Evolutionary conservation across 2,797 vertebrate species (phyloP).

Genomic region (Sebastes hubbsi): DNA sequence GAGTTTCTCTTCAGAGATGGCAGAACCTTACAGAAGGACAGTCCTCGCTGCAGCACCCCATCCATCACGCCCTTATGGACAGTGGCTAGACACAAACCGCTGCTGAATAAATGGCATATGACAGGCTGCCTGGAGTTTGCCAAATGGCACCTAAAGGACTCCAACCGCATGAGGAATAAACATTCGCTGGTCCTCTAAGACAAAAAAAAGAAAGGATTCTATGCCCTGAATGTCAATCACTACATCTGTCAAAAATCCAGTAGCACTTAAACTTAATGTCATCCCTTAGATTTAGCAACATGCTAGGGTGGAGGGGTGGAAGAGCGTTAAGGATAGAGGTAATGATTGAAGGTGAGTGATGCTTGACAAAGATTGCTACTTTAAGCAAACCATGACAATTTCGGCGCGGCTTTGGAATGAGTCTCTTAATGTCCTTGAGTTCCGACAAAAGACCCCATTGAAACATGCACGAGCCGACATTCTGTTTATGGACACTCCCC

Average conservation of each 20-base stretch:
- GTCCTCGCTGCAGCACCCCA: slow-evolving; percentile 38
- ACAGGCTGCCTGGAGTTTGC: slow-evolving; percentile 63
- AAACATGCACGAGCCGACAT: not conserved
- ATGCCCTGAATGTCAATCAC: slow-evolving; percentile 23
- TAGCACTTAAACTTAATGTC: not conserved
- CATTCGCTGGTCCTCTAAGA: slow-evolving; percentile 28
- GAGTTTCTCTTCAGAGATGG: slow-evolving; percentile 25
- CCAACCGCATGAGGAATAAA: slow-evolving; percentile 41
- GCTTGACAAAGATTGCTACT: not conserved
- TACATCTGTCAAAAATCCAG: slow-evolving; percentile 24
- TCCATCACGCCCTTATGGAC: slow-evolving; percentile 53
- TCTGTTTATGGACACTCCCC: not conserved
- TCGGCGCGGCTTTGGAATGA: not conserved
- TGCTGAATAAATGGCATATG: slow-evolving; percentile 67
- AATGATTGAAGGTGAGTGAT: not conserved
- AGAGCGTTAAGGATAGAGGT: not conserved
- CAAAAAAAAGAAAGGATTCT: not conserved
- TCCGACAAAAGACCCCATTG: not conserved
- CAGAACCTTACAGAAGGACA: slow-evolving; percentile 20
- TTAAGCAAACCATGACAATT: not conserved
- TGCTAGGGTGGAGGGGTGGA: not conserved
- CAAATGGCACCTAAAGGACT: slow-evolving; percentile 66
- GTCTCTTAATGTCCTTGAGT: slow-evolving; percentile 4
- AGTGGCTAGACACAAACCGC: slow-evolving; percentile 33
- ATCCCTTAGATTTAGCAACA: not conserved